These are phyloP conservation scores for Perccottus glenii DNA, from an alignment of 2,113 vertebrate species.

Conservation along the genomic window DNA sequence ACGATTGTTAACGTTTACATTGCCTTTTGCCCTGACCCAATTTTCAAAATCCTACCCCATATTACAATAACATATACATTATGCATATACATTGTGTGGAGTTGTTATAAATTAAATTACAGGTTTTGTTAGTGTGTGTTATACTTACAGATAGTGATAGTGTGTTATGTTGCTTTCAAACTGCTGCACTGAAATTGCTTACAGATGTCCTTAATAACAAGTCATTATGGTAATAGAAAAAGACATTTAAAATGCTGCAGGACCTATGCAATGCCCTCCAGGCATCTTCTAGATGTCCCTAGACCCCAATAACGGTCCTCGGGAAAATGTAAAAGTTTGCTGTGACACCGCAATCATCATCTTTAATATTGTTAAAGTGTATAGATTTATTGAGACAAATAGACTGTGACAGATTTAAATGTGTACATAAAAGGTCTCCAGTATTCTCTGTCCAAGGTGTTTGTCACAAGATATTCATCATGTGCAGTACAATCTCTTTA, in stretches of 20 bases:
- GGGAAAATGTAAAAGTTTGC: slow-evolving; percentile 4
- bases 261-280: slow-evolving; percentile 14
- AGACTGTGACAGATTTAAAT: background rate
- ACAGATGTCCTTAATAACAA: background rate
- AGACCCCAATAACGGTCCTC: slow-evolving; percentile 20
- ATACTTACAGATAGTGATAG: too few relatives aligned
- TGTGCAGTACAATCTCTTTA: too few relatives aligned
- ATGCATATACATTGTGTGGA: too few relatives aligned
- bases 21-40: slow-evolving; percentile 3
- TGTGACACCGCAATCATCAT: slow-evolving; percentile 21
- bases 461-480: too few relatives aligned
- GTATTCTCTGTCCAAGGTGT: too few relatives aligned
- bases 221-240: background rate
- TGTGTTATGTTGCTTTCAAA: too few relatives aligned
- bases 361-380: too few relatives aligned
- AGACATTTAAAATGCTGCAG: background rate
- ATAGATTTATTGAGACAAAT: background rate
- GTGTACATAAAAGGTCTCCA: too few relatives aligned
- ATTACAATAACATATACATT: too few relatives aligned
- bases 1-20: background rate
- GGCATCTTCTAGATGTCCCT: slow-evolving; percentile 21
- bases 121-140: too few relatives aligned
- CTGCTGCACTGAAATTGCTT: background rate
- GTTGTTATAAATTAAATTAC: too few relatives aligned
- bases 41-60: too few relatives aligned